Conservation (phyloP, 2,113 vertebrate species). For the Phalacrocorax aristotelis region DNA sequence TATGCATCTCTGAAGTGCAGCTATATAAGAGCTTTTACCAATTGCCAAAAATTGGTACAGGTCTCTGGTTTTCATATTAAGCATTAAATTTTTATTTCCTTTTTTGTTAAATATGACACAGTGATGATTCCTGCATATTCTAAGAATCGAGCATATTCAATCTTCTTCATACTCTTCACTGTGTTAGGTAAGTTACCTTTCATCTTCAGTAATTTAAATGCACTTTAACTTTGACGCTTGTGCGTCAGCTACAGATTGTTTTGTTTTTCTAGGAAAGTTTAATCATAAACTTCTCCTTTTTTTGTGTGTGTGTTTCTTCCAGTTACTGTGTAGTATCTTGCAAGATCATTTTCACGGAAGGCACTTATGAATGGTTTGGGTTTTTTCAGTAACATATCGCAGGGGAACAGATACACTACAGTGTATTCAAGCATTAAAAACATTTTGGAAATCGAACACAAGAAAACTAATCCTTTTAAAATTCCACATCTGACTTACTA, state of each 20-base stretch:
- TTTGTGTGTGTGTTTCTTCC: not conserved
- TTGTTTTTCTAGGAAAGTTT: not conserved
- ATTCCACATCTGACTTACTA: not conserved
- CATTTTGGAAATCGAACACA: not conserved
- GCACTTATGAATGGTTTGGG: accelerated
- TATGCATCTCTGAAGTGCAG: not conserved
- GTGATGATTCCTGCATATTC: conserved; percentile 95
- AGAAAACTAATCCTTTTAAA: accelerated
- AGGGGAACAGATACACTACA: not conserved
- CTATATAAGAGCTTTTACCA: not conserved
- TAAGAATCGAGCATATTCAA: conserved; percentile 82
- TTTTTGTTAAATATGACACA: conserved; percentile 50
- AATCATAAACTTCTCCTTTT: accelerated
- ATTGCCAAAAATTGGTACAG: not conserved
- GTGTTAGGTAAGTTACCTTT: conserved; percentile 83
- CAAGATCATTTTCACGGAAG: not conserved
- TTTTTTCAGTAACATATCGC: not conserved
- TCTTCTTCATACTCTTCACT: conserved; percentile 93
- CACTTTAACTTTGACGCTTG: not conserved
- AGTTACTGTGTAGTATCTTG: not conserved
- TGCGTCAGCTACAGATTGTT: not conserved
- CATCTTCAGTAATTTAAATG: not conserved
- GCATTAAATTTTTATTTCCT: not conserved
- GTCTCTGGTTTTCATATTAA: not conserved
- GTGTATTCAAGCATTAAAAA: not conserved